Conservation (phyloP, 2,888 invertebrate genomes). For the Acleris laterana region DNA sequence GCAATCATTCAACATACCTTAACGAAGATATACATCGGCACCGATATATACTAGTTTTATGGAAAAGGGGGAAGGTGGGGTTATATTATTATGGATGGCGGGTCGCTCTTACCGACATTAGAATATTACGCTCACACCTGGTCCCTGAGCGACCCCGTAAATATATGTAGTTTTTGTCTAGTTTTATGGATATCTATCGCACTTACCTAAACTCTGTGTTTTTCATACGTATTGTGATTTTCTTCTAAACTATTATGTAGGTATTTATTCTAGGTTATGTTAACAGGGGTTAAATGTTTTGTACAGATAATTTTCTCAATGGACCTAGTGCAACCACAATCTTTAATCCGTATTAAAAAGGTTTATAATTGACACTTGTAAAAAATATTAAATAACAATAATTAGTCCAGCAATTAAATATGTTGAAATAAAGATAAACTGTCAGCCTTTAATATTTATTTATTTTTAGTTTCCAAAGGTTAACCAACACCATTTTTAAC, state of each 20-base stretch:
- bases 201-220: constrained; percentile 45
- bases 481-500: background rate
- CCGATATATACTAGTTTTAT: constrained; percentile 52
- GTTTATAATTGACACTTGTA: too few relatives aligned
- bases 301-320: background rate
- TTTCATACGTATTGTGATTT: background rate
- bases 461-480: background rate
- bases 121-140: constrained; percentile 77
- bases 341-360: too few relatives aligned
- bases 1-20: constrained; percentile 36
- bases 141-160: constrained; percentile 64
- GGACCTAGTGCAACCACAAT: too few relatives aligned
- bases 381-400: too few relatives aligned
- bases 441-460: background rate
- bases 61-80: constrained; percentile 53
- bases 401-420: too few relatives aligned
- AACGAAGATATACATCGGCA: constrained; percentile 39
- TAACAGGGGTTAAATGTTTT: background rate
- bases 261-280: too few relatives aligned
- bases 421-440: too few relatives aligned
- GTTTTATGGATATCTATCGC: constrained; percentile 55
- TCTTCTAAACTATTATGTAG: background rate
- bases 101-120: constrained; percentile 74
- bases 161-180: constrained; percentile 66
- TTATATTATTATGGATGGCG: constrained; percentile 78